Conservation (phyloP, 1,140 invertebrate species). For the Rhizoglyphus robini region DNA sequence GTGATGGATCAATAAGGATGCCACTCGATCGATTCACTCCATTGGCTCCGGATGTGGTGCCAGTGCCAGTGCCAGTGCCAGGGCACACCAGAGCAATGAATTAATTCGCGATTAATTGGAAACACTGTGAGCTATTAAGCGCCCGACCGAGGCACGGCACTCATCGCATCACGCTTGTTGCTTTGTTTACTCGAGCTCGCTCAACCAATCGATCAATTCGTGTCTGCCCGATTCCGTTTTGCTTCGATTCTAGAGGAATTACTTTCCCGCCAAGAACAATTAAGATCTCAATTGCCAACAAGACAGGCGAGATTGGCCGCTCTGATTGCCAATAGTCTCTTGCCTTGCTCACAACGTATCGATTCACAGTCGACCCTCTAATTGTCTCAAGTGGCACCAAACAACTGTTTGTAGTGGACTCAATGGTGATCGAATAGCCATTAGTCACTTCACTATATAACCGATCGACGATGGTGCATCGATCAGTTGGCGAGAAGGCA, state of each 20-base stretch:
- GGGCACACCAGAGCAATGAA: neutral
- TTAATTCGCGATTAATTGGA: constrained; percentile 6
- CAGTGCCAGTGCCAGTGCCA: too few species aligned
- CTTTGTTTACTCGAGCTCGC: neutral
- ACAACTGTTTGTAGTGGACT: too few species aligned
- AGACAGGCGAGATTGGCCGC: neutral
- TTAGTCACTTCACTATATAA: neutral
- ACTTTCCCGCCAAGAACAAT: neutral
- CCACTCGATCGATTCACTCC: neutral
- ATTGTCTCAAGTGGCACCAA: too few species aligned
- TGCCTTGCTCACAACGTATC: too few species aligned
- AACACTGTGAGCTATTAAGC: neutral
- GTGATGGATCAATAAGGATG: constrained; percentile 13
- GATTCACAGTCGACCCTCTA: too few species aligned
- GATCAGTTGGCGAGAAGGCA: too few species aligned
- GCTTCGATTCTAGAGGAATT: too few species aligned
- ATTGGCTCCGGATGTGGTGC: neutral
- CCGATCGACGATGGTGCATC: neutral
- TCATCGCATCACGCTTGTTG: neutral
- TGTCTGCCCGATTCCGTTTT: constrained; percentile 1
- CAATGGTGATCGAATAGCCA: neutral
- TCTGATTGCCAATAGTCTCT: neutral
- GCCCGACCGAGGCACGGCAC: neutral
- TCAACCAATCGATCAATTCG: neutral
- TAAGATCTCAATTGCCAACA: neutral